Conservation (phyloP, 2,888 invertebrate species). For the Noctua fimbriata region DNA sequence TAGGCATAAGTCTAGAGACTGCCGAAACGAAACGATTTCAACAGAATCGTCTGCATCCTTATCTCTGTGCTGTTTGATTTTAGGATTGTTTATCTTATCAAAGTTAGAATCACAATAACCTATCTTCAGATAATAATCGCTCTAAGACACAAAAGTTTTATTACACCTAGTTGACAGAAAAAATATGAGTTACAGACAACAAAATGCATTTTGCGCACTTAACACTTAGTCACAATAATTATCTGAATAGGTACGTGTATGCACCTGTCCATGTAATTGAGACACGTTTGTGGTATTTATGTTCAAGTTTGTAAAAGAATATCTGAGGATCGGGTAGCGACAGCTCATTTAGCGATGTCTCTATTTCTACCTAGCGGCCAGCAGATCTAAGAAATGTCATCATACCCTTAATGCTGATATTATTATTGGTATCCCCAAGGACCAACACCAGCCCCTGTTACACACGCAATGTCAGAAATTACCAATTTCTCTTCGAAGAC, state of each 20-base stretch:
- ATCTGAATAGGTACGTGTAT: slow-evolving; percentile 30
- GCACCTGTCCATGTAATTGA: slow-evolving; percentile 41
- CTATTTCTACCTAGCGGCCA: neutral
- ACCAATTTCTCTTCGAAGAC: neutral
- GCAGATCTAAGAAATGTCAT: neutral
- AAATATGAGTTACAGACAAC: slow-evolving; percentile 4
- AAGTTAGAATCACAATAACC: neutral
- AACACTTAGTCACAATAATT: slow-evolving; percentile 25
- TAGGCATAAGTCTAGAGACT: too few relatives aligned
- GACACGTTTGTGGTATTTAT: slow-evolving; percentile 30
- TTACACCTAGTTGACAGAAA: neutral
- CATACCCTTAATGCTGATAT: neutral
- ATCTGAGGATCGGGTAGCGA: slow-evolving; percentile 1
- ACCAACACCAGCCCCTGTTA: neutral
- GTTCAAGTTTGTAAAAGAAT: slow-evolving; percentile 12
- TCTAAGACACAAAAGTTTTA: neutral
- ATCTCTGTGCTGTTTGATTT: neutral
- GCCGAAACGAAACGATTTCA: neutral
- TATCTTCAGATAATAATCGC: neutral
- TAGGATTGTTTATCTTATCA: slow-evolving; percentile 1
- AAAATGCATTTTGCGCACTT: slow-evolving; percentile 20
- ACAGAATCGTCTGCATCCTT: neutral
- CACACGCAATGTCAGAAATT: neutral
- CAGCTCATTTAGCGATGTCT: slow-evolving; percentile 1
- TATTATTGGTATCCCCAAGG: neutral